phyloP scores from a whole-genome alignment of 2,888 invertebrate species.

The Diachrysia chrysitis region DNA sequence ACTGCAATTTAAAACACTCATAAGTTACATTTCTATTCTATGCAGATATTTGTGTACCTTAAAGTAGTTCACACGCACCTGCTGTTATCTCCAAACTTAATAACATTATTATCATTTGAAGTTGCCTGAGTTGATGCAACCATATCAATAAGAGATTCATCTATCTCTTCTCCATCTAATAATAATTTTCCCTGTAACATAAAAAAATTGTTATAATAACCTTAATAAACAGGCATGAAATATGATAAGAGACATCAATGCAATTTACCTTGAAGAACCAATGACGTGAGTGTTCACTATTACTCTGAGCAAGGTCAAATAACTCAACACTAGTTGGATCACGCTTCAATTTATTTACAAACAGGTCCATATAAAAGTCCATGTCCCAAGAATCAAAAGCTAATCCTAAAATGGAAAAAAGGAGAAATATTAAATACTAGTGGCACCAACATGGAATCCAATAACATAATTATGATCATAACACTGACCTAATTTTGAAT shows the following conservation, averaged over 20 bases:
- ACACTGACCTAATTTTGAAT: constrained; percentile 91
- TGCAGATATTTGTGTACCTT: neutral
- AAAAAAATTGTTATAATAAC: constrained; percentile 22
- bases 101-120: constrained; percentile 97
- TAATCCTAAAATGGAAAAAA: constrained; percentile 88
- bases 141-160: constrained; percentile 97
- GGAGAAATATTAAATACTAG: neutral
- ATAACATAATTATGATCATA: neutral
- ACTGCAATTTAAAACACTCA: constrained; percentile 84
- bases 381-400: constrained; percentile 98
- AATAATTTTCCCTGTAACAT: constrained; percentile 92
- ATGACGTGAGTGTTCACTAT: constrained; percentile 99
- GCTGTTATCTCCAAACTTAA: constrained; percentile 99
- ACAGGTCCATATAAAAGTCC: constrained; percentile 96
- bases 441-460: neutral
- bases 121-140: constrained; percentile 96
- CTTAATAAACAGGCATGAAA: neutral
- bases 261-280: constrained; percentile 96
- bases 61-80: constrained; percentile 87
- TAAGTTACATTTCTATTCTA: neutral
- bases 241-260: constrained; percentile 34
- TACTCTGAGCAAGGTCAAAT: constrained; percentile 99
- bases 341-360: constrained; percentile 94
- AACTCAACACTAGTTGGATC: constrained; percentile 99
- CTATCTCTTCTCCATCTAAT: constrained; percentile 93